These are phyloP conservation scores for Guaruba guarouba DNA, from an alignment of 2,113 vertebrate species.

Conservation along the genomic window DNA sequence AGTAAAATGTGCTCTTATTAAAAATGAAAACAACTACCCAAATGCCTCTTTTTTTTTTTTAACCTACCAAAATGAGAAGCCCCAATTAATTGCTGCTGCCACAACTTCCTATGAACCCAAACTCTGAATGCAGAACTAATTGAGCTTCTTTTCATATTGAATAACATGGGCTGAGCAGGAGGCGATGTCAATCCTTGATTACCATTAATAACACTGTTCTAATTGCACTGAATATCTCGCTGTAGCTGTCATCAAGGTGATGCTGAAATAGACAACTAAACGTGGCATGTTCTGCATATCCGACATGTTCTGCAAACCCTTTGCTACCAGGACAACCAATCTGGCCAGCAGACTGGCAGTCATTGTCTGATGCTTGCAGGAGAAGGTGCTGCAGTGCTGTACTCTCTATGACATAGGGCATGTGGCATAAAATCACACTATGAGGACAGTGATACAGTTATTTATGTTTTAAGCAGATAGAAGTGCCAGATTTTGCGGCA, in stretches of 20 bases:
- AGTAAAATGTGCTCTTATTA: slow-evolving; percentile 28
- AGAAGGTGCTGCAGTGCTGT: neutral
- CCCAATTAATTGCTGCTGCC: neutral
- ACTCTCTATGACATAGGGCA: neutral
- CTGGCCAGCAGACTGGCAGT: neutral
- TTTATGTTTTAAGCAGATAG: neutral
- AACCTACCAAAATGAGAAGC: neutral
- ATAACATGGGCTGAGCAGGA: slow-evolving; percentile 9
- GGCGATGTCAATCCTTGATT: slow-evolving; percentile 19
- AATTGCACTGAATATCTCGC: neutral
- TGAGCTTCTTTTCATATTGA: slow-evolving; percentile 14
- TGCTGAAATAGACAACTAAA: neutral
- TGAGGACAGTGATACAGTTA: neutral
- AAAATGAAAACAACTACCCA: neutral
- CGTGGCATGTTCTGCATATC: neutral
- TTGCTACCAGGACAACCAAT: neutral
- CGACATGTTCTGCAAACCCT: neutral
- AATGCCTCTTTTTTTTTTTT: neutral
- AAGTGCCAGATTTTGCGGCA: neutral
- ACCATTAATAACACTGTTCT: neutral
- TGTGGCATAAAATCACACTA: neutral
- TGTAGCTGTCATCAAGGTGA: neutral
- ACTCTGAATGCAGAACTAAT: neutral
- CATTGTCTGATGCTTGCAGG: neutral
- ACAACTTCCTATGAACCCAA: neutral